Percentiles rank a stretch among this genome's conserved stretches.
Evolutionary conservation across 2,113 vertebrate genomes (phyloP).

Genomic region (Malurus cyaneus): DNA sequence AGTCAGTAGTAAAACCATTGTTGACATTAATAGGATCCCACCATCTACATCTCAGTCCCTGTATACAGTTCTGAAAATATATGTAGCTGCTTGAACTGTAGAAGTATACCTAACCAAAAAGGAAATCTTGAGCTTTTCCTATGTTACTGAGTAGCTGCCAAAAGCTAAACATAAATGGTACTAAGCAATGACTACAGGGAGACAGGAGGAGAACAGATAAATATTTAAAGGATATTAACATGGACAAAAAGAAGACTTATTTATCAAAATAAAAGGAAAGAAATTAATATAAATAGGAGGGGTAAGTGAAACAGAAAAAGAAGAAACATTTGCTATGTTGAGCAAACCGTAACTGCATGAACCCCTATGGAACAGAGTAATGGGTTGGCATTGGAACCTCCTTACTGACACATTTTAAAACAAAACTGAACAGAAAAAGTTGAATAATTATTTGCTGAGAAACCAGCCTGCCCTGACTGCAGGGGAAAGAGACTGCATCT

Average conservation of each 20-base stretch:
- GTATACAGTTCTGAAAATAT: constrained; percentile 11
- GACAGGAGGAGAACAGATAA: constrained; percentile 26
- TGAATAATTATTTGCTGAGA: neutral
- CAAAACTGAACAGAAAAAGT: neutral
- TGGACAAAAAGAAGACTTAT: neutral
- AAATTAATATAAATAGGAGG: neutral
- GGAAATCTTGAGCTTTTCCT: neutral
- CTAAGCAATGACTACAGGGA: neutral
- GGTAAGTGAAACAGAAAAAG: neutral
- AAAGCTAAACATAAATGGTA: constrained; percentile 24
- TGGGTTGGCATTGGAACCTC: neutral
- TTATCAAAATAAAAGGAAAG: constrained; percentile 15
- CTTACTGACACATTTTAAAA: neutral
- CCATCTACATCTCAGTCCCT: neutral
- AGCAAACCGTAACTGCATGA: neutral
- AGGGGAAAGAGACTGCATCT: neutral
- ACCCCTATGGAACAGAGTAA: neutral
- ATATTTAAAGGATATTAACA: constrained; percentile 52
- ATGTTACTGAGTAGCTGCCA: neutral
- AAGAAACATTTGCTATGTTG: neutral
- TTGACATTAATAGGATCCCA: constrained; percentile 20
- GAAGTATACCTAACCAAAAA: neutral
- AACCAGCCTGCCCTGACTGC: neutral
- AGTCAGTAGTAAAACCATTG: neutral
- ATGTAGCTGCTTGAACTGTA: neutral